A percentile compares a stretch with the other conserved stretches of the same genome.
These are phyloP conservation scores for Lepus europaeus DNA, from an alignment of 2,113 vertebrate genomes.

Conservation along the genomic window DNA sequence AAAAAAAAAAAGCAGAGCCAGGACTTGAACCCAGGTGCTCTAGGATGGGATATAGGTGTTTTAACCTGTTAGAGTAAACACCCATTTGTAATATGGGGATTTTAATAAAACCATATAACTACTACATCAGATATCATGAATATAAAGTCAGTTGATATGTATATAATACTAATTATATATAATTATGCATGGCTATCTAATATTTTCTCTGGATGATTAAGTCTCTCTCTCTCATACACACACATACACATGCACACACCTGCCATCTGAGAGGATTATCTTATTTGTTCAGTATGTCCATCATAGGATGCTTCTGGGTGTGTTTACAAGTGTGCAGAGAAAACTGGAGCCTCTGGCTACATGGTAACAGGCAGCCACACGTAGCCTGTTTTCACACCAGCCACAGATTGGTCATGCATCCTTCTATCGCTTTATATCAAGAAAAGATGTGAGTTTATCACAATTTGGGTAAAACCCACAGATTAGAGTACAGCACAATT, in stretches of 20 bases:
- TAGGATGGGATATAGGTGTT: too few species aligned
- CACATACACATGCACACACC: too few species aligned
- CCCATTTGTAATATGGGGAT: not conserved
- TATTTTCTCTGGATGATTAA: not conserved
- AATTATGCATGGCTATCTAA: not conserved
- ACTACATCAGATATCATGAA: not conserved
- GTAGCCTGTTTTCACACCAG: not conserved
- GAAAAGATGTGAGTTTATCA: conserved; percentile 1
- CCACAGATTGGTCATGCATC: not conserved
- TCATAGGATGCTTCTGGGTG: not conserved
- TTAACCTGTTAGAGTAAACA: too few species aligned
- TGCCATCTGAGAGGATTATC: not conserved
- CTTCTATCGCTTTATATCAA: conserved; percentile 16
- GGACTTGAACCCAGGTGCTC: too few species aligned
- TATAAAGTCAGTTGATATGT: not conserved
- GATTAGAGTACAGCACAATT: not conserved
- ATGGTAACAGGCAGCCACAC: not conserved
- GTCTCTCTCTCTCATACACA: too few species aligned
- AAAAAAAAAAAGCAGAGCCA: too few species aligned
- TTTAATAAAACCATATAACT: not conserved
- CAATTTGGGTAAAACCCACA: conserved; percentile 10
- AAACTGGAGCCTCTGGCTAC: not conserved
- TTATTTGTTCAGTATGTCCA: conserved; percentile 15
- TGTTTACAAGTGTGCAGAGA: conserved; percentile 35
- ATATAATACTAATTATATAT: not conserved